A percentile compares a stretch with the other conserved stretches of the same genome.
Conservation (phyloP, 2,797 vertebrate genomes). For the Erethizon dorsatum region DNA sequence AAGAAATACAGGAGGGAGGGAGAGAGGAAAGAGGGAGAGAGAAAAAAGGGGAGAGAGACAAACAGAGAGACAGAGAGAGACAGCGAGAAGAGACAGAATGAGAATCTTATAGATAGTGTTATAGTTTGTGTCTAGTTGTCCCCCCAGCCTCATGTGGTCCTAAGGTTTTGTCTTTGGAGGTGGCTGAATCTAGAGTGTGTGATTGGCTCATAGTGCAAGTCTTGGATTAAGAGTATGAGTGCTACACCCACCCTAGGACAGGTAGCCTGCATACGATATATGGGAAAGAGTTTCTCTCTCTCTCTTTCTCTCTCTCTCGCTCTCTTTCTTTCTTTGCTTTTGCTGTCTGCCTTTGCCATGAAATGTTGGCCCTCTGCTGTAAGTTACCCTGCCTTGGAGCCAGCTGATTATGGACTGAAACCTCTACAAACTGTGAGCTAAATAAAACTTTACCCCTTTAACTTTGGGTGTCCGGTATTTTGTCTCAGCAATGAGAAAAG, state of each 20-base stretch:
- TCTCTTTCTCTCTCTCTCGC: neutral
- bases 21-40: neutral
- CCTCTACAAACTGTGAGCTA: neutral
- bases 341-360: neutral
- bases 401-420: neutral
- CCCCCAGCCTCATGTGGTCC: neutral
- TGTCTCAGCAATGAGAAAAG: neutral
- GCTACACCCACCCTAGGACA: neutral
- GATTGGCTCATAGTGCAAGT: neutral
- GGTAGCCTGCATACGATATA: neutral
- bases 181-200: neutral
- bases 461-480: neutral
- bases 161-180: neutral
- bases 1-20: neutral
- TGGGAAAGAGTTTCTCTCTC: too few relatives aligned
- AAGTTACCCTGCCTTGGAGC: neutral
- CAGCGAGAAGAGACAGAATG: neutral
- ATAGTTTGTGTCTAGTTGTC: neutral
- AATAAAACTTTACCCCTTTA: neutral
- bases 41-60: fast-evolving
- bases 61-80: neutral
- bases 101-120: neutral
- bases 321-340: too few relatives aligned
- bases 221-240: neutral
- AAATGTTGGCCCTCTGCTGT: neutral